Evolutionary conservation across 2,113 vertebrate species (phyloP).

Genomic region (Corythaeola cristata): DNA sequence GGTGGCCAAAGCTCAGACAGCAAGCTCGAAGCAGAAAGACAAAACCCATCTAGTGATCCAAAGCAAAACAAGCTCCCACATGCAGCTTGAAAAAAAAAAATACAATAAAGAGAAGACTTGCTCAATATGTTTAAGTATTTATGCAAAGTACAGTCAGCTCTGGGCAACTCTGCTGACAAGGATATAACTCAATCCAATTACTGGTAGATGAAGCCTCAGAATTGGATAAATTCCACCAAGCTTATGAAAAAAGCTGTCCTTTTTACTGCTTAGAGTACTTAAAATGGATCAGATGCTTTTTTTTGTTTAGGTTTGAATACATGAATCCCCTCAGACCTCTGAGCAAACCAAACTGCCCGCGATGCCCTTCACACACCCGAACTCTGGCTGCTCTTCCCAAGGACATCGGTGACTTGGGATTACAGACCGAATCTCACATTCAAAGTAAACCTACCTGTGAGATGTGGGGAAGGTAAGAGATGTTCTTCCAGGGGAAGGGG

Average conservation of each 20-base stretch:
- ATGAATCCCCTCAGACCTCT: background rate
- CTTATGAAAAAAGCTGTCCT: background rate
- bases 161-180: background rate
- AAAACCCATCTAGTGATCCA: background rate
- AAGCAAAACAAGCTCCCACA: background rate
- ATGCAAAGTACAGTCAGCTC: background rate
- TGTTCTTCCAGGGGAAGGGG: background rate
- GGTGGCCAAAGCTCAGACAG: background rate
- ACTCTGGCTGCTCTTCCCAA: background rate
- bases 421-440: background rate
- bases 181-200: background rate
- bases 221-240: background rate
- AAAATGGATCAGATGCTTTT: background rate
- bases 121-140: background rate
- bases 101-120: background rate
- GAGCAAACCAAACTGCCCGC: background rate
- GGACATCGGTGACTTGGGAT: accelerated
- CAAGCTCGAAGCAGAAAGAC: background rate
- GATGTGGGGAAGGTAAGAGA: background rate
- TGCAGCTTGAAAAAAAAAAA: background rate
- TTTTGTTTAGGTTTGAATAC: background rate
- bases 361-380: accelerated
- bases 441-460: too few relatives aligned
- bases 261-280: background rate
- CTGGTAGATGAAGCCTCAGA: background rate